Percentiles rank a stretch among this genome's conserved stretches.
Conservation (phyloP, 1,140 invertebrate species). For the Macrobrachium rosenbergii region DNA sequence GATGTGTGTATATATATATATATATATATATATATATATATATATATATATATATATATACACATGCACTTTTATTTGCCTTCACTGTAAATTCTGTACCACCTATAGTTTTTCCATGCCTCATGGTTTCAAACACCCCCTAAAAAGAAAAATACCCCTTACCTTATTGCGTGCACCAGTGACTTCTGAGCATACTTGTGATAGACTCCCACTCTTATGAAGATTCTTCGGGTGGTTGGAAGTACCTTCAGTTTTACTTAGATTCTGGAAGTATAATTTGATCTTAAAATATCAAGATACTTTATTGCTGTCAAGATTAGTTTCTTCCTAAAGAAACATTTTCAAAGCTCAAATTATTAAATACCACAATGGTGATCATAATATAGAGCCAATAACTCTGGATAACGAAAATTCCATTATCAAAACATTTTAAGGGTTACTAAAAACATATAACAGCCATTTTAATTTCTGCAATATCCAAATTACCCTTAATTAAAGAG, state of each 20-base stretch:
- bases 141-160: not conserved
- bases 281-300: not conserved
- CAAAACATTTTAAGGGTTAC: too few species aligned
- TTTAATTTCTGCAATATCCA: too few species aligned
- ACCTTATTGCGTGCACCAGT: constrained; percentile 54
- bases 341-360: not conserved
- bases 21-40: too few species aligned
- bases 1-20: too few species aligned
- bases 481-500: too few species aligned
- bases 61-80: too few species aligned
- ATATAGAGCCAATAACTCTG: too few species aligned
- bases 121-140: not conserved
- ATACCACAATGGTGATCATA: not conserved
- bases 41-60: too few species aligned
- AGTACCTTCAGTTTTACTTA: constrained; percentile 47
- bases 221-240: constrained; percentile 47
- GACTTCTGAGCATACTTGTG: constrained; percentile 50
- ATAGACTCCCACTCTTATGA: constrained; percentile 47
- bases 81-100: not conserved
- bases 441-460: too few species aligned
- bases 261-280: constrained; percentile 21
- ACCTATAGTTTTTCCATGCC: not conserved
- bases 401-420: too few species aligned
- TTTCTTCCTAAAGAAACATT: not conserved
- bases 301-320: not conserved